Conservation (phyloP, 2,113 vertebrate genomes). For the Aramus guarauna region DNA sequence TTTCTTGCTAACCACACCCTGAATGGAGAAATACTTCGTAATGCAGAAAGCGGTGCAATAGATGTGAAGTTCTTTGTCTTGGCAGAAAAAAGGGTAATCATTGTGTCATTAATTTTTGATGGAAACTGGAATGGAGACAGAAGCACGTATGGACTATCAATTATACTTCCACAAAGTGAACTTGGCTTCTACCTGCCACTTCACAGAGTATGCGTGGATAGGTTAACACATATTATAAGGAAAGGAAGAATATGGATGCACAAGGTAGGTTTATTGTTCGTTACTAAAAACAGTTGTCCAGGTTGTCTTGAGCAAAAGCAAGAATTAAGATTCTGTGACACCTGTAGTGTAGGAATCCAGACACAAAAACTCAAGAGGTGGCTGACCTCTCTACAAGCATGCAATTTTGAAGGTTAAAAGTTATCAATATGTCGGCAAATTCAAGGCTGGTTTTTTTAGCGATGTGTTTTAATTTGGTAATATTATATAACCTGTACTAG, state of each 20-base stretch:
- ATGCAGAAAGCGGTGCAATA: conserved; percentile 93
- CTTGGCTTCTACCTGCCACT: conserved; percentile 93
- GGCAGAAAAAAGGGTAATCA: conserved; percentile 95
- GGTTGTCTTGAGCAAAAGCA: background rate
- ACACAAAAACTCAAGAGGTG: background rate
- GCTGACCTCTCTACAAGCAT: background rate
- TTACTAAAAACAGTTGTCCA: background rate
- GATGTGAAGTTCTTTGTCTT: conserved; percentile 98
- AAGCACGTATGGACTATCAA: conserved; percentile 94
- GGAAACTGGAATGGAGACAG: conserved; percentile 96
- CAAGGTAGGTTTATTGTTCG: conserved; percentile 79
- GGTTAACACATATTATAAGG: conserved; percentile 92
- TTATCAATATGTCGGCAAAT: background rate
- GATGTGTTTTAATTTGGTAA: background rate
- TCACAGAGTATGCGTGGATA: conserved; percentile 91
- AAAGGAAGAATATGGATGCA: conserved; percentile 99
- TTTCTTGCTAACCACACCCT: conserved; percentile 97
- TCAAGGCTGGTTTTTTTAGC: background rate
- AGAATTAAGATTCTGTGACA: background rate
- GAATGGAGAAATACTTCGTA: conserved; percentile 96
- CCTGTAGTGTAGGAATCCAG: background rate
- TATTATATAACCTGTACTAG: background rate
- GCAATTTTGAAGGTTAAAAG: background rate
- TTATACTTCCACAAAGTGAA: conserved; percentile 93
- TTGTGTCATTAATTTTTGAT: conserved; percentile 96